Conservation (phyloP, 2,888 invertebrate species). For the Tyria jacobaeae region DNA sequence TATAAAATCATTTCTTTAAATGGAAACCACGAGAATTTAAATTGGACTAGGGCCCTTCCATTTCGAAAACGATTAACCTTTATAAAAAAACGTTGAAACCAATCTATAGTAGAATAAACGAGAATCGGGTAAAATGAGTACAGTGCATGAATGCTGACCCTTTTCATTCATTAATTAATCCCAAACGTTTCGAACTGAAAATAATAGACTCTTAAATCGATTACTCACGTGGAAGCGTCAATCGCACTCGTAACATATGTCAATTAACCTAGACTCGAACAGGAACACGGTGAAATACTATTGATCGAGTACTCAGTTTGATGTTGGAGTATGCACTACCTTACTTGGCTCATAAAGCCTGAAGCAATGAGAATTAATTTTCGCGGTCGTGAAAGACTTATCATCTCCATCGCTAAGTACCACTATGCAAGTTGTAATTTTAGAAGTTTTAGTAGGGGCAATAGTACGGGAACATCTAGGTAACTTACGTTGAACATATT, state of each 20-base stretch:
- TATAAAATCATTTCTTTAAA: neutral
- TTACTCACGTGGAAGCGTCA: constrained; percentile 73
- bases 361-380: constrained; percentile 51
- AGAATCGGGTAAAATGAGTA: constrained; percentile 70
- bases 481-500: too few species aligned
- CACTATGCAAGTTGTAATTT: too few species aligned
- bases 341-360: constrained; percentile 48
- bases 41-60: constrained; percentile 44
- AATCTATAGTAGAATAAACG: constrained; percentile 65
- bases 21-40: constrained; percentile 12
- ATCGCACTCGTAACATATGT: constrained; percentile 69
- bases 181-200: constrained; percentile 71
- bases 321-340: constrained; percentile 45
- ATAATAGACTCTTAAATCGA: constrained; percentile 79
- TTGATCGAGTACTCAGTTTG: constrained; percentile 44
- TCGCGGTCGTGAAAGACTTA: constrained; percentile 34
- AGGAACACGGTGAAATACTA: constrained; percentile 49
- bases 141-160: constrained; percentile 65
- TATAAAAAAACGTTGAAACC: constrained; percentile 53
- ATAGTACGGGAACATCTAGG: too few species aligned
- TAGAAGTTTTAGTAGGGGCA: too few species aligned
- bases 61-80: constrained; percentile 45
- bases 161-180: constrained; percentile 83
- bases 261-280: constrained; percentile 62
- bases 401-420: neutral